Percentiles rank a stretch among this genome's conserved stretches.
Conservation (phyloP, 2,888 invertebrate genomes). For the Maniola hyperantus region DNA sequence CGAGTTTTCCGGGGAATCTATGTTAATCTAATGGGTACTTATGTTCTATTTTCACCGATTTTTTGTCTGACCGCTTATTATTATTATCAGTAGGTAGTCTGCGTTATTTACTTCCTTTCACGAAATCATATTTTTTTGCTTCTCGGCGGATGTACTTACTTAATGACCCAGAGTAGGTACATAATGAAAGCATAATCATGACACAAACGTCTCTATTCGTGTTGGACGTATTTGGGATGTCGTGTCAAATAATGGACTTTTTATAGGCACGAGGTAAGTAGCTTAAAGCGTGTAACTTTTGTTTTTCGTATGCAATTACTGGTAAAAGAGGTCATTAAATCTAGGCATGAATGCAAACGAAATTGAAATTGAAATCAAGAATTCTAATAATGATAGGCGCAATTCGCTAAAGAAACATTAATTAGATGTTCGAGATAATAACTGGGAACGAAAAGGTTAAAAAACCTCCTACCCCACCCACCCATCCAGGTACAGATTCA, state of each 20-base stretch:
- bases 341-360: neutral
- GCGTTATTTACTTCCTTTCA: slow-evolving; percentile 22
- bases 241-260: slow-evolving; percentile 21
- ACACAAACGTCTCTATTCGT: slow-evolving; percentile 20
- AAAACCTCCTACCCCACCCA: too few species aligned
- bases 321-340: neutral
- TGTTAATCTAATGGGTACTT: too few species aligned
- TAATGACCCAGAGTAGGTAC: slow-evolving; percentile 1
- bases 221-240: slow-evolving; percentile 14
- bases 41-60: slow-evolving; percentile 33
- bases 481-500: too few species aligned
- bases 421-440: too few species aligned
- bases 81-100: slow-evolving; percentile 19
- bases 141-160: slow-evolving; percentile 18
- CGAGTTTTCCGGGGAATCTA: too few species aligned
- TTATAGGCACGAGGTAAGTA: slow-evolving; percentile 1
- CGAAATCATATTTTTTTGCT: slow-evolving; percentile 17
- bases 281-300: neutral
- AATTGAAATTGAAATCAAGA: neutral
- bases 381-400: too few species aligned
- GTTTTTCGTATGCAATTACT: slow-evolving; percentile 14
- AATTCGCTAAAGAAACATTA: too few species aligned
- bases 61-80: slow-evolving; percentile 54
- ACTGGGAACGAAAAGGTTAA: too few species aligned
- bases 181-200: slow-evolving; percentile 23